Base-by-base conservation (phyloP, 2,888 invertebrate species). In the Unio pictorum region DNA sequence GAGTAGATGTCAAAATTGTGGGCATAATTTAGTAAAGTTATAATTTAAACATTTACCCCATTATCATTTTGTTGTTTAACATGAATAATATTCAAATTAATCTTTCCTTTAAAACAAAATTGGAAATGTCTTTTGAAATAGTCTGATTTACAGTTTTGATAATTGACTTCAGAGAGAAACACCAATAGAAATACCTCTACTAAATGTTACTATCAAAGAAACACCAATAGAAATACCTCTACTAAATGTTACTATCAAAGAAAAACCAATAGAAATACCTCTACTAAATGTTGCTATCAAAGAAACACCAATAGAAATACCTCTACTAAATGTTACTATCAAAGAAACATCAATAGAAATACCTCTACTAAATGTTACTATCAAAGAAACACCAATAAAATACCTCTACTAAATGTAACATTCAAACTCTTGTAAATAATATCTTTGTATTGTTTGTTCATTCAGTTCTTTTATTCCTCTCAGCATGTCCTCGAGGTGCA, bases 401-500 rank as follows among this genome's bases (percentile, higher is more conserved):
- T 58, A 58, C 26, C 11, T 58, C 20, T 58, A 20, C 58, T 8
- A 26, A n/a, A 18, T 15, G n/a, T 58, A 11, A 15, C 18, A 3
- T 3, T 58, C 58, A 18, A 58, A 58, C 58, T 58, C 11, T 58
- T 26, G 26, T n/a, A 58, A 15, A 15, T 45, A 15, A 11, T 45
- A 11, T 45, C 45, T 11, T 45, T 45, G 45, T 11, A 45, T 45
- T 45, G 45, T 45, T 45, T 15, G 45, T 45, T 45, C 3, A 45
- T 45, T 3, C 15, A 26, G 7, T 30, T 20, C 17, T 59, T 20
- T 26, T 28, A 60, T n/a, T 56, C 56, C 63, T 6, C 72, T 11
- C 73, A 87, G 85, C 78, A 15, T 88, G 87, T 72, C 81, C 81
- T 11, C 75, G 80, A 0, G 88, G 87, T 5, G 82, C 76, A 30